phyloP scores from a whole-genome alignment of 1,140 invertebrate species.

The Neomicropteryx cornuta region DNA sequence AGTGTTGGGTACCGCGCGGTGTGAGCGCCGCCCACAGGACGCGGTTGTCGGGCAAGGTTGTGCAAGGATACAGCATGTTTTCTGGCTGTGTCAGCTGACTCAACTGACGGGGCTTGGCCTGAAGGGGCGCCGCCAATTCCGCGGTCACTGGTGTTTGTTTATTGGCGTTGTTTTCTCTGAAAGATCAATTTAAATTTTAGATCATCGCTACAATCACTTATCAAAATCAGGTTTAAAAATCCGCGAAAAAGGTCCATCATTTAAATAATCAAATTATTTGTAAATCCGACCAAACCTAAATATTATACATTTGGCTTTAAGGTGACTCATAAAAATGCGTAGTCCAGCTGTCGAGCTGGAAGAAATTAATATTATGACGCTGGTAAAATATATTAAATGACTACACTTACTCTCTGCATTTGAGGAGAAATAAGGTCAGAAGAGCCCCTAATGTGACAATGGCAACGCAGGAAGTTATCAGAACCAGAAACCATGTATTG shows the following conservation, averaged over 20 bases:
- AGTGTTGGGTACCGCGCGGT: constrained; percentile 62
- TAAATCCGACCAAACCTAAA: too few species aligned
- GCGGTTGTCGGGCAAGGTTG: constrained; percentile 49
- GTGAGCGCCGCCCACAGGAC: constrained; percentile 76
- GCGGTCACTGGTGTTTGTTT: constrained; percentile 13
- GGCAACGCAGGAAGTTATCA: constrained; percentile 66
- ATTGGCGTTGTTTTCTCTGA: constrained; percentile 14
- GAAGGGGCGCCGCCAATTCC: constrained; percentile 24
- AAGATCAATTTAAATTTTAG: too few species aligned
- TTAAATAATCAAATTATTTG: too few species aligned
- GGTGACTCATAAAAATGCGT: too few species aligned
- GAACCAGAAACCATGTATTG: constrained; percentile 70
- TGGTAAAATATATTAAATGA: too few species aligned
- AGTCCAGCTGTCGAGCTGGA: too few species aligned
- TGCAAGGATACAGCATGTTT: constrained; percentile 7
- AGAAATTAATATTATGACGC: too few species aligned
- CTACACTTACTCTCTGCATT: constrained; percentile 67
- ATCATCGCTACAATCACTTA: too few species aligned
- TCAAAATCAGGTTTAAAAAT: too few species aligned
- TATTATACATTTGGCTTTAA: too few species aligned
- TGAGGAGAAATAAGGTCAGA: constrained; percentile 63
- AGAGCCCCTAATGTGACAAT: constrained; percentile 65
- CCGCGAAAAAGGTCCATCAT: too few species aligned
- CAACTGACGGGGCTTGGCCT: constrained; percentile 18
- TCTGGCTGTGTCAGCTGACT: not conserved